Evolutionary conservation across 2,797 vertebrate genomes (phyloP).

Genomic region (Harpagifer antarcticus): DNA sequence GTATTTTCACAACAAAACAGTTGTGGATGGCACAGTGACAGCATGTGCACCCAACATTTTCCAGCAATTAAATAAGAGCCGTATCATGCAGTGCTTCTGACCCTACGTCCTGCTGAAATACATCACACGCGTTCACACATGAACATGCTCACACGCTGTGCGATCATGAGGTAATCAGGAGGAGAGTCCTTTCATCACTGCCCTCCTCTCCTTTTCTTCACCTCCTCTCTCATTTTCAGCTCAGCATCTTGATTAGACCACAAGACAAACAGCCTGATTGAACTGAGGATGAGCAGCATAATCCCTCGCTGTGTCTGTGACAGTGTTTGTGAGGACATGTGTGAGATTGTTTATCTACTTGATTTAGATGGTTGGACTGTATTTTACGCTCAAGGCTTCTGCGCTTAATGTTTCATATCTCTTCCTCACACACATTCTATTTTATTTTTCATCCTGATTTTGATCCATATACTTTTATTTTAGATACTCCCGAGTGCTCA

Average conservation of each 20-base stretch:
- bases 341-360: slow-evolving; percentile 47
- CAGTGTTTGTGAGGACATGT: slow-evolving; percentile 2
- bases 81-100: slow-evolving; percentile 52
- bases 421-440: slow-evolving; percentile 1
- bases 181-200: slow-evolving; percentile 34
- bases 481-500: background rate
- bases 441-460: slow-evolving; percentile 3
- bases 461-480: background rate
- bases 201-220: slow-evolving; percentile 23
- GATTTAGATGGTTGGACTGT: slow-evolving; percentile 22
- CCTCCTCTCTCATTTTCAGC: slow-evolving; percentile 48
- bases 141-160: slow-evolving; percentile 6
- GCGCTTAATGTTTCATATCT: slow-evolving; percentile 8
- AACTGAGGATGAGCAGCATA: slow-evolving; percentile 52
- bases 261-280: slow-evolving; percentile 60
- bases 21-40: slow-evolving; percentile 44
- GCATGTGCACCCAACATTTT: slow-evolving; percentile 52
- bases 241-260: slow-evolving; percentile 55
- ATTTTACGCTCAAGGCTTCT: slow-evolving; percentile 19
- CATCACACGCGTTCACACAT: slow-evolving; percentile 15
- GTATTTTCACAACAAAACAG: slow-evolving; percentile 58
- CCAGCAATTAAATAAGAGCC: slow-evolving; percentile 57
- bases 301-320: slow-evolving; percentile 39
- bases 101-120: slow-evolving; percentile 31
- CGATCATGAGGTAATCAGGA: slow-evolving; percentile 44